Evolutionary conservation across 53 echinoderm and acorn worm genomes (phyloP).

Genomic region (Glandiceps talaboti): DNA sequence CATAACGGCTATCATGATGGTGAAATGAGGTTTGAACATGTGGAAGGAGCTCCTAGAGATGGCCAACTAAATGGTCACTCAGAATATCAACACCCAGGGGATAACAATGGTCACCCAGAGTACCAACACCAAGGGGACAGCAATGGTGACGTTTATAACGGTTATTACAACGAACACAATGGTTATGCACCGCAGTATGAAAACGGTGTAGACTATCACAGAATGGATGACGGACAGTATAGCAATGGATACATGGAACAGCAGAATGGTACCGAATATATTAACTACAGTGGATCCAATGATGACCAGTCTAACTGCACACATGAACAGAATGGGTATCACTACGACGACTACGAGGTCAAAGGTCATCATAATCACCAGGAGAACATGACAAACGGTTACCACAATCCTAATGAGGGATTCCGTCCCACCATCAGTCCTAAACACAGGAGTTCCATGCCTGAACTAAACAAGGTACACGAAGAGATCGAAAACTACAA

Average conservation of each 20-base stretch:
- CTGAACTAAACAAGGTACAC: not conserved
- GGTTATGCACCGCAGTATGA: constrained; percentile 7
- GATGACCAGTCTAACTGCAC: not conserved
- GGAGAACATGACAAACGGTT: not conserved
- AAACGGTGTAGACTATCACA: not conserved
- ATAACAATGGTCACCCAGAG: not conserved
- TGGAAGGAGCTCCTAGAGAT: too few relatives aligned
- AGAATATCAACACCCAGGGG: too few relatives aligned
- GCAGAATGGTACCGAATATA: not conserved
- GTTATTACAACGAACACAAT: constrained; percentile 11
- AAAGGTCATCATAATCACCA: not conserved
- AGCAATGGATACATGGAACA: constrained; percentile 1
- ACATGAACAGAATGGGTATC: not conserved
- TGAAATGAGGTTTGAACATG: constrained; percentile 12
- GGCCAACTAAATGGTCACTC: not conserved
- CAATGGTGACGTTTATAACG: constrained; percentile 13
- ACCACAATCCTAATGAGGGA: not conserved
- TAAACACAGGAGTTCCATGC: not conserved
- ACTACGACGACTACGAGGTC: not conserved
- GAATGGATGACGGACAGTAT: not conserved
- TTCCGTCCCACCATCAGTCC: not conserved
- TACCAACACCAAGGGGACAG: not conserved
- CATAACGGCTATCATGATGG: constrained; percentile 17
- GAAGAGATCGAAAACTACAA: not conserved
- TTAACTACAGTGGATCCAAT: not conserved